Evolutionary conservation across 1,140 invertebrate genomes (phyloP).

Genomic region (Listronotus oregonensis): DNA sequence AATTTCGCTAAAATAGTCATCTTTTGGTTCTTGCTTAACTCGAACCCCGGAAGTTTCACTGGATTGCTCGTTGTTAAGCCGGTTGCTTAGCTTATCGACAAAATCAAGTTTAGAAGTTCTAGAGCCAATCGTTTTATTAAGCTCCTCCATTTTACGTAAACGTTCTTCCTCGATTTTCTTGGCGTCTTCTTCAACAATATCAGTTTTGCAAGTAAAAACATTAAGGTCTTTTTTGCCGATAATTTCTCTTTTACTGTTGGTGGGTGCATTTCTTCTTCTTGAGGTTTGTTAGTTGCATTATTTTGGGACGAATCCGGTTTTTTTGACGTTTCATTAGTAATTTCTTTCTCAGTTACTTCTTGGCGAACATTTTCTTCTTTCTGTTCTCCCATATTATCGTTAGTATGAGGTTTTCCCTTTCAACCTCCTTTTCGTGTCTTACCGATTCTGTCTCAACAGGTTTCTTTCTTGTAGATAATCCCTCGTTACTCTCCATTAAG

Average conservation of each 20-base stretch:
- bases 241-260: slow-evolving; percentile 7
- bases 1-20: neutral
- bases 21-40: slow-evolving; percentile 37
- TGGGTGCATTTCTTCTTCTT: neutral
- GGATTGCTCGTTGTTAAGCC: slow-evolving; percentile 36
- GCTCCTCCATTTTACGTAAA: slow-evolving; percentile 48
- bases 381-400: neutral
- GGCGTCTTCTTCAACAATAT: slow-evolving; percentile 46
- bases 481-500: slow-evolving; percentile 31
- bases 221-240: slow-evolving; percentile 40
- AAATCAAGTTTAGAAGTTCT: slow-evolving; percentile 44
- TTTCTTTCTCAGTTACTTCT: slow-evolving; percentile 3
- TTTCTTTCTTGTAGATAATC: neutral
- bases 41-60: slow-evolving; percentile 2
- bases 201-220: slow-evolving; percentile 49
- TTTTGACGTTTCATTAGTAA: slow-evolving; percentile 11
- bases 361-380: slow-evolving; percentile 17
- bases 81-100: slow-evolving; percentile 43
- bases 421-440: neutral
- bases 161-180: slow-evolving; percentile 48
- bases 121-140: slow-evolving; percentile 41
- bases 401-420: neutral
- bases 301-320: slow-evolving; percentile 21
- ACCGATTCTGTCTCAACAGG: neutral
- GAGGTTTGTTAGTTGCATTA: neutral